Percentiles rank a stretch among this genome's conserved stretches.
Conservation (phyloP, 2,113 vertebrate genomes). For the Melanocharis versteri region DNA sequence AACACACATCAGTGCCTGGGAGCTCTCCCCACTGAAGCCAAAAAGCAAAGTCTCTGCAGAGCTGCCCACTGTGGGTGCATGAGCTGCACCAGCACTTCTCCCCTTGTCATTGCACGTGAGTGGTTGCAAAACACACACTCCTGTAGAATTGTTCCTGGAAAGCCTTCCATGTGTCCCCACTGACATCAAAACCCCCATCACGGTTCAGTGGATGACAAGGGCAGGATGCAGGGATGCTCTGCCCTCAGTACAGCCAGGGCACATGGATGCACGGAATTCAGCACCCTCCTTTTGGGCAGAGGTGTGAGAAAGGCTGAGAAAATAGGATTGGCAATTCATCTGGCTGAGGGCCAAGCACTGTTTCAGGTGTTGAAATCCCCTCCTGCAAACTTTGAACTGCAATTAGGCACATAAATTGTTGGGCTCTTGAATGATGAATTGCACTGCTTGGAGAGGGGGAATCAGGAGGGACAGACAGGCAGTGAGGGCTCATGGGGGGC, state of each 20-base stretch:
- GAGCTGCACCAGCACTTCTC: background rate
- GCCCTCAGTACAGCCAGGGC: background rate
- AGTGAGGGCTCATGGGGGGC: accelerated
- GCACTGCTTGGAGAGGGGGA: background rate
- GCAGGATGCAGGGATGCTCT: background rate
- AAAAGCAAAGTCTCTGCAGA: background rate
- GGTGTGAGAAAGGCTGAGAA: background rate
- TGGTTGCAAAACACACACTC: background rate
- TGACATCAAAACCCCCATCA: background rate
- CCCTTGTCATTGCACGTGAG: accelerated
- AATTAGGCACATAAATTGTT: background rate
- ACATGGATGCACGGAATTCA: background rate
- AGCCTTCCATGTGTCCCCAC: accelerated
- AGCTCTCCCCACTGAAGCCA: background rate
- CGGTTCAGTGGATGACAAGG: accelerated
- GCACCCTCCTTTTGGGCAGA: background rate
- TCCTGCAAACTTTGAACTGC: background rate
- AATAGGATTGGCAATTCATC: background rate
- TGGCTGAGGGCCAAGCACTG: background rate
- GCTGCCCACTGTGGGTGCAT: background rate
- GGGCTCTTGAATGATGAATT: background rate
- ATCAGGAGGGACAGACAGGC: background rate
- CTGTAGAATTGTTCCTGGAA: background rate
- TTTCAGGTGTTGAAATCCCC: background rate
- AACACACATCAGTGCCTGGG: accelerated